These are phyloP conservation scores for Arctia plantaginis DNA, from an alignment of 2,888 invertebrate species.

Conservation along the genomic window DNA sequence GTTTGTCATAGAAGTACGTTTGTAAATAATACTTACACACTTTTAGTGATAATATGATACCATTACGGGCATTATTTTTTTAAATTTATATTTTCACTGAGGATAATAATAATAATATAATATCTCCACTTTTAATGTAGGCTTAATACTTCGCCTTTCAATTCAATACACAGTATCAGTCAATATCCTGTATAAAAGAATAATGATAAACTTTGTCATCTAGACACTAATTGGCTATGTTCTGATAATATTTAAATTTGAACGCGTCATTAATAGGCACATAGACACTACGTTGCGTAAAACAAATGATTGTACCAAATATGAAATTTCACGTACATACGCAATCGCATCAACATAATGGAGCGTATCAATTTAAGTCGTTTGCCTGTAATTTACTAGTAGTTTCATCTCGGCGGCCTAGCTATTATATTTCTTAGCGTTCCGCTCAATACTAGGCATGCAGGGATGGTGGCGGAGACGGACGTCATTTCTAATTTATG, in stretches of 20 bases:
- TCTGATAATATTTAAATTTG: neutral
- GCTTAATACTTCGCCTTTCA: neutral
- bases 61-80: too few relatives aligned
- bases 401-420: constrained; percentile 22
- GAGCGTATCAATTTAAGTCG: constrained; percentile 21
- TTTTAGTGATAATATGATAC: too few relatives aligned
- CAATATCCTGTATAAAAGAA: neutral
- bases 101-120: too few relatives aligned
- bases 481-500: constrained; percentile 76
- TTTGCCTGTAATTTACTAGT: constrained; percentile 23
- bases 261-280: neutral
- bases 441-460: constrained; percentile 40
- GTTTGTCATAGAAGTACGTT: too few relatives aligned
- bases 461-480: constrained; percentile 47
- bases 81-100: too few relatives aligned
- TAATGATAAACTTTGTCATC: neutral
- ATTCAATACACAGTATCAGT: neutral
- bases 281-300: constrained; percentile 7
- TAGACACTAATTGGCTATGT: neutral
- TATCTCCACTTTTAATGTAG: too few relatives aligned
- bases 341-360: constrained; percentile 21
- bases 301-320: constrained; percentile 21
- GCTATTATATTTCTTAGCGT: constrained; percentile 37
- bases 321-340: constrained; percentile 13
- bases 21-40: too few relatives aligned